Evolutionary conservation across 1,140 invertebrate genomes (phyloP), one percentile per base, ranked within the genome.

Genomic region (Harpegnathos saltator): DNA sequence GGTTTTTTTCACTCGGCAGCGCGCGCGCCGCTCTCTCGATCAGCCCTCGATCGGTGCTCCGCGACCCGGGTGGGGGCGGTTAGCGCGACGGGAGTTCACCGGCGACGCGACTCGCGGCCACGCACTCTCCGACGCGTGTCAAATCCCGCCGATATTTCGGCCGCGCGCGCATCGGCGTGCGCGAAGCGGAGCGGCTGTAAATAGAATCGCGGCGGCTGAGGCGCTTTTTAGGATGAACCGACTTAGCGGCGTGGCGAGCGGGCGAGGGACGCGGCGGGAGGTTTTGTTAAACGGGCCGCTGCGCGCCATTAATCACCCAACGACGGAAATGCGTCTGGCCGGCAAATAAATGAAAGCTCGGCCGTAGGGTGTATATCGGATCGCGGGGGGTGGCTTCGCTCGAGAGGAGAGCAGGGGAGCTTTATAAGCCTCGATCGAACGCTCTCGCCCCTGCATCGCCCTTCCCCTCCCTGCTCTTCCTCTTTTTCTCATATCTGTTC

Each of bases 321-420:
- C 66, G 69, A 82, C 58, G 78, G 78, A 82, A 72, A 62, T 62
- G 69, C 69, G 78, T 62, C 78, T 74, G 68, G 56, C 26, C 69
- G 71, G 19, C 61, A 82, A 82, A 74, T 72, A 82, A 82, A 74
- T 61, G 71, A 62, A 82, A 82, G 58, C 44, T 72, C 29, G 26
- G 58, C 26, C 66, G 29, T 73, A 71, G 63, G 26, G 56, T n/a
- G n/a, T 50, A 61, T 73, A 52, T 69, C 63, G 80, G 29, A 56
- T 44, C 62, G 50, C 24, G 62, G 33, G 74, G n/a, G 62, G 26
- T 80, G 73, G 82, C 24, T 33, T 5, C 29, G 29, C 29, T 44
- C 38, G 52, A 69, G 52, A 26, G 15, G n/a, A 14, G 24, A 56
- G n/a, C n/a, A n/a, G n/a, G n/a, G n/a, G n/a, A 75, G 58, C 58